phyloP scores from a whole-genome alignment of 2,797 vertebrate species.

The Spinus pinus region DNA sequence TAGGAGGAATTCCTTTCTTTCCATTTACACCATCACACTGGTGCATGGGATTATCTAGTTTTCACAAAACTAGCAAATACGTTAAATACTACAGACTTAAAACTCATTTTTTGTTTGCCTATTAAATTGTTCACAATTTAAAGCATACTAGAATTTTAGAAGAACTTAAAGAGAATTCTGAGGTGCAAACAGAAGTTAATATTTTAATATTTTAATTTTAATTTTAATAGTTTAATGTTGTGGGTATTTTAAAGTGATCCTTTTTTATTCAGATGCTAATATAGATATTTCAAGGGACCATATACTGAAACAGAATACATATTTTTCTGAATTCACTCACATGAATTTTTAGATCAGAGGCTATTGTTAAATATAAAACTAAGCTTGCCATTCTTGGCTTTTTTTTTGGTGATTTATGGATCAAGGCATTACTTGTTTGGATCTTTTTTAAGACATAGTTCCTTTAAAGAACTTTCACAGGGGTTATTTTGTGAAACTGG shows the following conservation, averaged over 20 bases:
- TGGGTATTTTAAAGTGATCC: accelerated
- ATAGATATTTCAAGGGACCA: background rate
- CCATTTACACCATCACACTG: background rate
- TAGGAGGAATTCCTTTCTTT: background rate
- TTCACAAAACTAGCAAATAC: background rate
- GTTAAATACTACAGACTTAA: background rate
- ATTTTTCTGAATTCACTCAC: background rate
- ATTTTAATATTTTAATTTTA: background rate
- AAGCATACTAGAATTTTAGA: background rate
- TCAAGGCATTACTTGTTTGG: background rate
- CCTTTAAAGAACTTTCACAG: background rate
- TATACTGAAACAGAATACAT: background rate
- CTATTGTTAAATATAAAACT: background rate
- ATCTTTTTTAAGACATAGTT: background rate
- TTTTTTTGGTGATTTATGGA: slow-evolving; percentile 5
- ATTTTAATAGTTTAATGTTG: background rate
- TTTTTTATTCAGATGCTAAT: background rate
- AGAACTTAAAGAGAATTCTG: background rate
- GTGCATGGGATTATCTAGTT: background rate
- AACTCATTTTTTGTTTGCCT: background rate
- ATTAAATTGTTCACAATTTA: background rate
- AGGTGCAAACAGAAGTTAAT: background rate
- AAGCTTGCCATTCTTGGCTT: background rate
- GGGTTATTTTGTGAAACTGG: background rate
- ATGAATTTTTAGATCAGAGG: background rate